These are phyloP conservation scores for Crossaster papposus DNA, from an alignment of 53 echinoderm and acorn worm species.

Conservation along the genomic window DNA sequence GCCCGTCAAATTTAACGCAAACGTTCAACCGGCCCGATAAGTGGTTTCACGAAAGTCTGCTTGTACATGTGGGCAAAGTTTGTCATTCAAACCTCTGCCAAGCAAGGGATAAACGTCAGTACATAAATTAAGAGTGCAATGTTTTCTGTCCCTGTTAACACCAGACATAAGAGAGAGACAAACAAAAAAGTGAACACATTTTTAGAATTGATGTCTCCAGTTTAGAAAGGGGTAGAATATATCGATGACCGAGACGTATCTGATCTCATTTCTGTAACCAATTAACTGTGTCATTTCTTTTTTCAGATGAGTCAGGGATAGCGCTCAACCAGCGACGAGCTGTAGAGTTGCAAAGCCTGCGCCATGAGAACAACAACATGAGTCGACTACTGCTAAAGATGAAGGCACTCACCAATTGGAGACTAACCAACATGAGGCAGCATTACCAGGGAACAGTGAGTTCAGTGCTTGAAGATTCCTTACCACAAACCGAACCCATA, in stretches of 20 bases:
- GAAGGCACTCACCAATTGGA: conserved; percentile 84
- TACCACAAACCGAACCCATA: not conserved
- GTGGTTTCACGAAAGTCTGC: not conserved
- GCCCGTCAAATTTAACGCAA: too few species aligned
- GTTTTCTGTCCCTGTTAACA: too few species aligned
- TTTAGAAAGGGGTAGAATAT: too few species aligned
- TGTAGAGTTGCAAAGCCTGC: conserved; percentile 73
- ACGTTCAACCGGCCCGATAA: too few species aligned
- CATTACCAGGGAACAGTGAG: conserved; percentile 79
- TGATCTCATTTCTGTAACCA: not conserved
- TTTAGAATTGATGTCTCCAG: too few species aligned
- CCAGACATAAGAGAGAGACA: too few species aligned
- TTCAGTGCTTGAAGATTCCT: not conserved
- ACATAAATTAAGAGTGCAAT: too few species aligned
- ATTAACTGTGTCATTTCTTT: too few species aligned
- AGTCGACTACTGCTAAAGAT: conserved; percentile 83
- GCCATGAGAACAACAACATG: conserved; percentile 88
- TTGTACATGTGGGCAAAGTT: not conserved
- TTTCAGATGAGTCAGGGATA: conserved; percentile 80
- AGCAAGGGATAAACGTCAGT: too few species aligned
- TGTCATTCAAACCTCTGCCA: not conserved
- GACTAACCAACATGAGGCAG: conserved; percentile 75
- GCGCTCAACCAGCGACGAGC: conserved; percentile 85
- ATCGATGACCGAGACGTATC: too few species aligned
- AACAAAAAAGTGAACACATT: too few species aligned